Conservation (phyloP, 2,888 invertebrate genomes). For the Platycnemis pennipes region DNA sequence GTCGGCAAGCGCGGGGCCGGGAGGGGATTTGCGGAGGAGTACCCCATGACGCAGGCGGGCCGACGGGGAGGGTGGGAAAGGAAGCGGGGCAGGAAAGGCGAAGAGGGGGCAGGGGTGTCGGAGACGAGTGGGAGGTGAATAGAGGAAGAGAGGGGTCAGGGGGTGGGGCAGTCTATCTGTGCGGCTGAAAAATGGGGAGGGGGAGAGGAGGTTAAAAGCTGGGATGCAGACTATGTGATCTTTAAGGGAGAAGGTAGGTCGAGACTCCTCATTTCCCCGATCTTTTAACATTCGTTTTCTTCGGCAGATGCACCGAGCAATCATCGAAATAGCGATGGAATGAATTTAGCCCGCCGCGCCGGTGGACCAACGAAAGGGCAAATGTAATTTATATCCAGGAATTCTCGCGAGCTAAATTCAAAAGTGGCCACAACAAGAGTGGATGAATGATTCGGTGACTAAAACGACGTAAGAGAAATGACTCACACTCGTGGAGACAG, state of each 20-base stretch:
- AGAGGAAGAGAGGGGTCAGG: background rate
- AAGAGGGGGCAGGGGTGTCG: background rate
- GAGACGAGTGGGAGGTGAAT: background rate
- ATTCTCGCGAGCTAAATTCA: too few species aligned
- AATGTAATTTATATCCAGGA: too few species aligned
- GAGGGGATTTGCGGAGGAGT: background rate
- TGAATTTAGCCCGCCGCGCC: too few species aligned
- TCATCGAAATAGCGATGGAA: slow-evolving; percentile 22
- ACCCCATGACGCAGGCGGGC: slow-evolving; percentile 56
- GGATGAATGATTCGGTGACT: too few species aligned
- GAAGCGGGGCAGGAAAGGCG: background rate
- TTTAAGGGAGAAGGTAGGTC: slow-evolving; percentile 59
- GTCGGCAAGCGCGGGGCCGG: background rate
- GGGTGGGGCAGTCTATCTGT: background rate
- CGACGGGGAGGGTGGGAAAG: background rate
- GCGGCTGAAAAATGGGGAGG: background rate
- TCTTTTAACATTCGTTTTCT: background rate
- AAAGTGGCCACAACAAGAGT: too few species aligned
- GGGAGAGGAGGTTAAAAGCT: background rate
- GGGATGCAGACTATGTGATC: too few species aligned
- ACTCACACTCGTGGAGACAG: too few species aligned
- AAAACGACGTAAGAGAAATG: too few species aligned
- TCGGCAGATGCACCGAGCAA: background rate
- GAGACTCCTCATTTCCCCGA: background rate
- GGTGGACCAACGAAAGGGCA: too few species aligned